Base-by-base conservation (phyloP, 2,113 vertebrate genomes). In the Mustelus asterias region DNA sequence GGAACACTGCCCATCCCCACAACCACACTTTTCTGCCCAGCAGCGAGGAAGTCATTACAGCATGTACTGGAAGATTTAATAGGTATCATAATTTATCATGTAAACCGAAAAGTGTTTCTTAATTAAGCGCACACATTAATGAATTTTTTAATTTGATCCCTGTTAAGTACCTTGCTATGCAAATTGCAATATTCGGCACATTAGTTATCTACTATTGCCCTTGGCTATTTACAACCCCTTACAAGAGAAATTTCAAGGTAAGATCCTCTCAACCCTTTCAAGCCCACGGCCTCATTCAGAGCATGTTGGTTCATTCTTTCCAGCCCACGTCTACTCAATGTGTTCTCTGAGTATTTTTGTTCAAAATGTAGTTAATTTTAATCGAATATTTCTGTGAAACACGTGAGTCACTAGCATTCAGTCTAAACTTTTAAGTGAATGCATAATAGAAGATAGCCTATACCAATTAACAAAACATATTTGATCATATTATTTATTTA, bases 121-220 rank as follows among this genome's bases (percentile, higher is more conserved):
- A 99, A 99, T 99, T 99, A 99, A 99, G 98, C 99, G 98, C 97
- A 98, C 98, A 97, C 98, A 97, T 98, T 99, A 99, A 99, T 99
- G 98, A 99, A 99, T 99, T 99, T 99, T 99, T 99, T 99, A 99
- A 99, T 99, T 99, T 99, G 99, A 99, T 99, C 99, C 98, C 99
- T 99, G 99, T 99, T 95, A 99, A 99, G 99, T 99, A 99, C 99
- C 99, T 99, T 98, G 99, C 99, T 98, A 99, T 99, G 98, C 99
- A 99, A 99, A 99, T 99, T 99, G 99, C 99, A 99, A 99, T 99
- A 99, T 99, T 99, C 98, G 98, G 98, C 99, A 99, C 99, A 99
- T 99, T 99, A 99, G 99, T 99, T 99, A 99, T 99, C 98, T 98
- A 97, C 98, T 98, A 98, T 99, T 99, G 99, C 99, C 99, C 99